These are phyloP conservation scores for Diploptera punctata DNA, from an alignment of 2,888 invertebrate species.

Conservation along the genomic window DNA sequence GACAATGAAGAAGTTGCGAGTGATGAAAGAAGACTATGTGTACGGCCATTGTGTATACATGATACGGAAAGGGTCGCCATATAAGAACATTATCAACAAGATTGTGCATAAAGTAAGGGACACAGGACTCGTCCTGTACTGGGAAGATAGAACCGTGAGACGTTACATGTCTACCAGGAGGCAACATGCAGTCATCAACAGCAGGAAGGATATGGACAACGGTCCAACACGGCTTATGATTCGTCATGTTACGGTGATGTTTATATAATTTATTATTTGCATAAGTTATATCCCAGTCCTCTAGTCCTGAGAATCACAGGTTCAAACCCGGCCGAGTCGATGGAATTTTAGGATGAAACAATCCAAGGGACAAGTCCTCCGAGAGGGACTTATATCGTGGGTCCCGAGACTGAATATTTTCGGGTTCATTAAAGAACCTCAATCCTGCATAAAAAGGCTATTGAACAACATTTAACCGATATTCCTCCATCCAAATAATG, in stretches of 20 bases:
- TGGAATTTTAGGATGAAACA: too few species aligned
- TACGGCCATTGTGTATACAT: slow-evolving; percentile 70
- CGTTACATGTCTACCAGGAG: background rate
- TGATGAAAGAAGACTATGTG: slow-evolving; percentile 73
- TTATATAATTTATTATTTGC: background rate
- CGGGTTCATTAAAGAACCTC: too few species aligned
- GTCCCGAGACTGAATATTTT: background rate
- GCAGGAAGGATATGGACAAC: background rate
- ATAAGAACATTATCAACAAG: slow-evolving; percentile 61
- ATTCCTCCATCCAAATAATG: background rate
- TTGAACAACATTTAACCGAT: background rate
- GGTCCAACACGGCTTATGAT: background rate
- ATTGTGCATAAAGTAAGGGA: slow-evolving; percentile 66
- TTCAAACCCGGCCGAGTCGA: too few species aligned
- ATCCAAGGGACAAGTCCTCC: too few species aligned
- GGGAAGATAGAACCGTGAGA: slow-evolving; percentile 13
- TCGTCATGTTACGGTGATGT: background rate
- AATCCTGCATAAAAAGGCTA: too few species aligned
- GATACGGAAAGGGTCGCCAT: slow-evolving; percentile 67
- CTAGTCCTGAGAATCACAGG: too few species aligned
- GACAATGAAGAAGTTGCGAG: slow-evolving; percentile 61
- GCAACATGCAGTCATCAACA: slow-evolving; percentile 18
- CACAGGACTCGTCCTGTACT: slow-evolving; percentile 56
- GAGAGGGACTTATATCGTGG: background rate
- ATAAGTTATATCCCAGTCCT: background rate